phyloP scores from a whole-genome alignment of 2,888 invertebrate species.

The Tipula lateralis region DNA sequence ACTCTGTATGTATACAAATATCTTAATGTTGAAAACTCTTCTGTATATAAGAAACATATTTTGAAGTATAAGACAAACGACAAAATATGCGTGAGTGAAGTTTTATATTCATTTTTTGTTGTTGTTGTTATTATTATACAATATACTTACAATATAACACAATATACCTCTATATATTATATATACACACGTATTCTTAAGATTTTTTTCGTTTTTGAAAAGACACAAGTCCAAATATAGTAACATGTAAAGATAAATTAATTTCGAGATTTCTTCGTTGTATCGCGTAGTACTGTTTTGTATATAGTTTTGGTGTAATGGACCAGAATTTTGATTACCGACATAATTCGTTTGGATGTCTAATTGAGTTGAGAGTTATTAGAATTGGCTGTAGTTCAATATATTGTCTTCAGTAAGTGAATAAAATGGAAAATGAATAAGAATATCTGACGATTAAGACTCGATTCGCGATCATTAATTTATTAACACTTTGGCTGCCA shows the following conservation, averaged over 20 bases:
- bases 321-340: not conserved
- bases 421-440: no score
- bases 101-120: not conserved
- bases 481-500: no score
- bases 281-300: not conserved
- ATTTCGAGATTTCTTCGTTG: not conserved
- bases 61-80: not conserved
- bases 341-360: no score
- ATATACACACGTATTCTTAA: not conserved
- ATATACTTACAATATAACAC: not conserved
- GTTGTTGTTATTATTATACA: not conserved
- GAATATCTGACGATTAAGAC: no score
- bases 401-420: no score
- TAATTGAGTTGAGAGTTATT: no score
- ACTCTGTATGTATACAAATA: not conserved
- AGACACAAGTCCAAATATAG: conserved; percentile 19
- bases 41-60: not conserved
- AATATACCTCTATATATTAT: not conserved
- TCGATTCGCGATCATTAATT: no score
- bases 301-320: not conserved
- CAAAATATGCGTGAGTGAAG: conserved; percentile 3
- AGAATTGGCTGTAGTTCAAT: no score
- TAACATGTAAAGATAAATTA: not conserved
- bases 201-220: not conserved
- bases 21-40: not conserved